Evolutionary conservation across 2,113 vertebrate species (phyloP), one percentile per base, ranked within the genome.

Genomic region (Suncus etruscus): DNA sequence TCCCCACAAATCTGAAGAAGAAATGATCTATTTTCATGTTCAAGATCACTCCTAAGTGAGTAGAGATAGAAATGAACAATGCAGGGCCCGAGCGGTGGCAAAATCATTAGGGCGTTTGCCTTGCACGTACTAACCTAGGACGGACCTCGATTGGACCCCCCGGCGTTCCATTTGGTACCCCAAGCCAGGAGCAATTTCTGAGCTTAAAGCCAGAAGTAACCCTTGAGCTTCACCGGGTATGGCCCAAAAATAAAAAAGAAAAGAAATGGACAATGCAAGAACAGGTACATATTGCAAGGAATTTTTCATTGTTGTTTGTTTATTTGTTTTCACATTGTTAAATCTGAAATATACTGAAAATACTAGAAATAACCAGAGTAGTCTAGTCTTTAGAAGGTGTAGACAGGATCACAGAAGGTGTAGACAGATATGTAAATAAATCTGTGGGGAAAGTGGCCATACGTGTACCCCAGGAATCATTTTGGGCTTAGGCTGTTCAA

Each of bases 31-130:
- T 72, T 83, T 77, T 63, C 24, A 73, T 72, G 86, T 15, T 92
- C 68, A 58, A 73, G 51, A 63, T 77, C 73, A 48, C 58, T 83
- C 31, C 61, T 83, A 80, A 92, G 63, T 69, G 31, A 69, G 61
- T 74, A 83, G 72, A 75, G 9, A 83, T 14, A 79, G 32, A 39
- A 70, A 68, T 0, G 27, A 27, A 14, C 14, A 73, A 6, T 1
- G 3, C 61, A 51, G 88, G 69, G 75, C 39, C 39, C 39, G 39
- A 39, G 39, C 39, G 39, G 39, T 39, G 39, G 39, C 39, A 39
- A 39, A 39, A 39, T 3, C 39, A 39, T 39, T 39, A 39, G 39
- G 39, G 39, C 39, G 39, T 39, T 39, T 39, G 39, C 39, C 39
- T 39, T 39, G 39, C 39, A 39, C 39, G 5, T 39, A 39, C 39